Base-by-base conservation (phyloP, 2,797 vertebrate genomes). In the Hafferia zeledoni region DNA sequence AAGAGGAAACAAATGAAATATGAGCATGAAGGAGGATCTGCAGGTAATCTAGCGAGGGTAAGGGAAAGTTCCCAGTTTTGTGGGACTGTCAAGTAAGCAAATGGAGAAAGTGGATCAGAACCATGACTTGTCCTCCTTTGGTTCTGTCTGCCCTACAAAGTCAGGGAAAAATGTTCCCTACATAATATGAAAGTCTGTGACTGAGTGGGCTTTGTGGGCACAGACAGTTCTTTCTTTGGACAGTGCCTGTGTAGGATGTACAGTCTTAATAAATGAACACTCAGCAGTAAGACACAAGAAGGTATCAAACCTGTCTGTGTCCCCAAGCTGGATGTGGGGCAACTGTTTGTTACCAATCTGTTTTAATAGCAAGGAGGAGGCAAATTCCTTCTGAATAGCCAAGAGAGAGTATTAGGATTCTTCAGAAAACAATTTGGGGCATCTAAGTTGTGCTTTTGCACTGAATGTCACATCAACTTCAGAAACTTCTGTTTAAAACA, bases 161-260 rank as follows among this genome's bases (percentile, higher is more conserved):
- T 52, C 28, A 61, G 18, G 61, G 20, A 56, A 33, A 82, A 55
- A 22, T 6, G 12, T 50, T 14, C 37, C 12, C 41, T 33, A 4
- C 0, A 0, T 69, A 55, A 13, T 0, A 0, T 11, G 56, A 43
- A 85, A 25, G 43, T 17, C 47, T 75, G 50, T 50, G 52, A 23
- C 52, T 43, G 61, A 23, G 2, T 77, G 37, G 47, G 23, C 33
- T 39, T 19, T 63, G 16, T 76, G 52, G 74, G 55, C 55, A 46
- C 44, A 63, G 59, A 35, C 0, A 1, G 49, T 57, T 86, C 47
- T 47, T 67, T 69, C 50, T 82, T 65, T 22, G 25, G 39, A 52
- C 49, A 30, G 17, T 83, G 47, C 47, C 50, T 53, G 47, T 57
- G 68, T n/a, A 71, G 63, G 44, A 41, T 59, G 47, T 53, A 33